phyloP scores from a whole-genome alignment of 1,140 invertebrate genomes.

The Arctopsyche grandis region DNA sequence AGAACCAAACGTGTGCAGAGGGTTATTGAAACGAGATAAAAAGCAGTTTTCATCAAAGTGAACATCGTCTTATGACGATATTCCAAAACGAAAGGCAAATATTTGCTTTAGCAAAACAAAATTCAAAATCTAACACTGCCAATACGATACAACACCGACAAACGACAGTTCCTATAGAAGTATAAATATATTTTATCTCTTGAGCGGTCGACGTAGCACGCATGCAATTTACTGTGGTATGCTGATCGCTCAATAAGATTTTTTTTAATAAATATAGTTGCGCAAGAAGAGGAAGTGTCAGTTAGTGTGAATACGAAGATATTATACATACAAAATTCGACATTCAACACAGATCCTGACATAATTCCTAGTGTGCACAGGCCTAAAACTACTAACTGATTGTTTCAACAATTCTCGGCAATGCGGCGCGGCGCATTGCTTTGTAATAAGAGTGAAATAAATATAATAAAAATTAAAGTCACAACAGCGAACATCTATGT shows the following conservation, averaged over 20 bases:
- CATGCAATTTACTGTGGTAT: neutral
- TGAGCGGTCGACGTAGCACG: neutral
- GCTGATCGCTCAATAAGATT: conserved; percentile 1
- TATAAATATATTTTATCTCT: conserved; percentile 44
- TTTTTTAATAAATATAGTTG: conserved; percentile 50
- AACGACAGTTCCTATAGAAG: conserved; percentile 50
- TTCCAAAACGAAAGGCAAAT: too few species aligned
- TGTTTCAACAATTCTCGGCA: conserved; percentile 54
- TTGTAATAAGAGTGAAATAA: conserved; percentile 50
- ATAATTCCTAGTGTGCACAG: conserved; percentile 47
- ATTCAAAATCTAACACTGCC: conserved; percentile 12
- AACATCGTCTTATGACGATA: neutral
- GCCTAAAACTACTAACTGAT: conserved; percentile 52
- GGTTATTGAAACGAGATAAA: conserved; percentile 2
- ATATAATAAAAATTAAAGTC: conserved; percentile 49
- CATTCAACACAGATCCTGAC: conserved; percentile 22
- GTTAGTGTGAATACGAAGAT: conserved; percentile 4
- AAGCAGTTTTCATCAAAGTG: neutral
- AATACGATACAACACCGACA: conserved; percentile 46
- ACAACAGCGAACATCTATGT: conserved; percentile 52
- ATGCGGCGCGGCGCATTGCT: conserved; percentile 46
- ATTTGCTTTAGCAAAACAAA: conserved; percentile 4
- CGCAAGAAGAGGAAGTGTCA: conserved; percentile 43
- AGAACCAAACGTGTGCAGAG: neutral
- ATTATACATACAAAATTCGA: conserved; percentile 21